Percentiles rank a stretch among this genome's conserved stretches.
Evolutionary conservation across 2,888 invertebrate genomes (phyloP).

Genomic region (Drosophila colorata): DNA sequence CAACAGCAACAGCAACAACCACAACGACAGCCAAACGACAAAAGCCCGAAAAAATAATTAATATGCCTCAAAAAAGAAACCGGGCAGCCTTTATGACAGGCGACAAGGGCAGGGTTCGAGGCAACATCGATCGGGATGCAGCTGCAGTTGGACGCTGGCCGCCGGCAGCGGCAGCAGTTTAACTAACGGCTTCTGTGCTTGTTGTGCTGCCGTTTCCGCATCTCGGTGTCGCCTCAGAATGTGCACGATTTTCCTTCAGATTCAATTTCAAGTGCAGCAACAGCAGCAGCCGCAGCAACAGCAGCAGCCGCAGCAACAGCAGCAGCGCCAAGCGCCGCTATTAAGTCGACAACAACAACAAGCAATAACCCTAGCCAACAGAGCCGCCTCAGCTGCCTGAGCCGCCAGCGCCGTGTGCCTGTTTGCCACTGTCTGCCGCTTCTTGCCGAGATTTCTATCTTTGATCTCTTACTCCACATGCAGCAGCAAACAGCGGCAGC

Average conservation of each 20-base stretch:
- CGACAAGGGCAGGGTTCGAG: slow-evolving; percentile 77
- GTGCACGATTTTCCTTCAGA: slow-evolving; percentile 79
- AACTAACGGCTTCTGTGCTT: slow-evolving; percentile 82
- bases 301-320: slow-evolving; percentile 42
- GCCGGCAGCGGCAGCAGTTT: slow-evolving; percentile 68
- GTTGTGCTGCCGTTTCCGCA: slow-evolving; percentile 82
- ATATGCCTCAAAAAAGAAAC: slow-evolving; percentile 79
- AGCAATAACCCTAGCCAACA: slow-evolving; percentile 79
- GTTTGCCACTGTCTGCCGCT: slow-evolving; percentile 79
- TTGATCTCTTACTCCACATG: slow-evolving; percentile 84
- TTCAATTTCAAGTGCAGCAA: slow-evolving; percentile 82
- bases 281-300: slow-evolving; percentile 46
- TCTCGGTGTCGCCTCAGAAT: slow-evolving; percentile 82
- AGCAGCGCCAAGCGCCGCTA: slow-evolving; percentile 76
- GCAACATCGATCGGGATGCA: slow-evolving; percentile 64
- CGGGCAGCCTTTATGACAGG: slow-evolving; percentile 78
- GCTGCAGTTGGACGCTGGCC: slow-evolving; percentile 72
- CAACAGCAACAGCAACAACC: slow-evolving; percentile 19
- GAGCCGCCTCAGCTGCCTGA: slow-evolving; percentile 35
- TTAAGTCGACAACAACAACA: slow-evolving; percentile 82
- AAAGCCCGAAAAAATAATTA: slow-evolving; percentile 80
- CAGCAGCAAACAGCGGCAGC: slow-evolving; percentile 43
- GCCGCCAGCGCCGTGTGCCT: slow-evolving; percentile 57
- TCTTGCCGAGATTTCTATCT: slow-evolving; percentile 82
- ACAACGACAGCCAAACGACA: slow-evolving; percentile 62